Evolutionary conservation across 2,888 invertebrate genomes (phyloP), one percentile per base, ranked within the genome.

Genomic region (Tipula confusa): DNA sequence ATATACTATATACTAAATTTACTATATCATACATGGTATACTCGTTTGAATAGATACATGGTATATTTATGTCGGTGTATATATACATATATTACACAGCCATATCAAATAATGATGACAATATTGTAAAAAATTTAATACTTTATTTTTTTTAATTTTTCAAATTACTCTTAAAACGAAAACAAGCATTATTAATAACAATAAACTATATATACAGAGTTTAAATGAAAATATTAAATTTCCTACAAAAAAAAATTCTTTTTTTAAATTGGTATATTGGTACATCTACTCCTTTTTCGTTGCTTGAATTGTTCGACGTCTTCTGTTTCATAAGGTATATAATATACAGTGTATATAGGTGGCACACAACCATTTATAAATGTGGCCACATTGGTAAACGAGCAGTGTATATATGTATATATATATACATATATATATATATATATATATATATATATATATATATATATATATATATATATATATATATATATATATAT

Each of bases 161-260:
- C 24, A 64, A 64, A 64, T 64, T 64, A 64, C 64, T 64, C 64
- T 64, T 64, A 64, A 64, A 64, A 64, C 24, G 64, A 64, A 64
- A 64, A 64, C 64, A 64, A 64, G 64, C 64, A 64, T 24, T 64
- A 64, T 24, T 64, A 64, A 64, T 64, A 64, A 64, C 64, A 64
- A 64, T 64, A 64, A 64, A 64, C 64, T 24, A 64, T 64, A 64
- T 64, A n/a, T n/a, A n/a, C n/a, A 64, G 43, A 43, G 64, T 64
- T 64, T 64, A 64, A 64, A 64, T 64, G 64, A 64, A 64, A 64
- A 64, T 64, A 64, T 64, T 64, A 64, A 64, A 64, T 64, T 64
- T 64, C 64, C 64, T 18, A 64, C 64, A 64, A 64, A 64, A 64
- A 43, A 15, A 64, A 24, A 64, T 64, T 64, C 11, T 6, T 43